phyloP scores from a whole-genome alignment of 2,113 vertebrate species.

The Chinchilla lanigera region DNA sequence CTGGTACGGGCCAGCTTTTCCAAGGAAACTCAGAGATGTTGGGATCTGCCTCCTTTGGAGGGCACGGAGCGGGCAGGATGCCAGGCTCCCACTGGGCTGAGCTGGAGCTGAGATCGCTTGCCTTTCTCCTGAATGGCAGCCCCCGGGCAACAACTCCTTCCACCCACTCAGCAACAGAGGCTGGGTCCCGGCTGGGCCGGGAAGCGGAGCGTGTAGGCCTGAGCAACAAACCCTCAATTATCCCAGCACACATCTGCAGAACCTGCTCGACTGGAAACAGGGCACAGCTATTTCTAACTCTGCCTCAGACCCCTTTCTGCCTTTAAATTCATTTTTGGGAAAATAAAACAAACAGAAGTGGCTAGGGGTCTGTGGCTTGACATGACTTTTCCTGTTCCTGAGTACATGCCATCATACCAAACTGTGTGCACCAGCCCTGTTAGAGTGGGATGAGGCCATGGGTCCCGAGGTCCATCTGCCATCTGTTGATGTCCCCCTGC shows the following conservation, averaged over 20 bases:
- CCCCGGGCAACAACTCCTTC: neutral
- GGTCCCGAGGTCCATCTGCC: neutral
- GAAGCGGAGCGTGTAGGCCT: slow-evolving; percentile 51
- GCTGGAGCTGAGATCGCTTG: neutral
- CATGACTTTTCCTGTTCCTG: slow-evolving; percentile 34
- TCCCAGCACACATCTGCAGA: slow-evolving; percentile 76
- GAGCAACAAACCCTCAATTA: slow-evolving; percentile 83
- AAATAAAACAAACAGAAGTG: slow-evolving; percentile 55
- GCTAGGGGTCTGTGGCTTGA: slow-evolving; percentile 15
- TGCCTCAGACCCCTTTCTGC: slow-evolving; percentile 71
- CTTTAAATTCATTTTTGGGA: slow-evolving; percentile 63
- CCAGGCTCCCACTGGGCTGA: neutral
- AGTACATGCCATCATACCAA: neutral
- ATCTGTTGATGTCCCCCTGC: neutral
- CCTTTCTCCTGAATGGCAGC: neutral
- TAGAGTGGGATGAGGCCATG: neutral
- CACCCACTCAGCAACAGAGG: neutral
- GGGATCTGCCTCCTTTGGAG: neutral
- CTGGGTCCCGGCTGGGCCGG: slow-evolving; percentile 52
- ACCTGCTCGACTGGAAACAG: slow-evolving; percentile 79
- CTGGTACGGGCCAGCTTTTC: neutral
- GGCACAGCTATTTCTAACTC: slow-evolving; percentile 82
- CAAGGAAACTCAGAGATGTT: neutral
- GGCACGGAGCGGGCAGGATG: neutral
- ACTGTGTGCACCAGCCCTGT: neutral